Evolutionary conservation across 2,888 invertebrate species (phyloP).

Genomic region (Napeogenes sylphis): DNA sequence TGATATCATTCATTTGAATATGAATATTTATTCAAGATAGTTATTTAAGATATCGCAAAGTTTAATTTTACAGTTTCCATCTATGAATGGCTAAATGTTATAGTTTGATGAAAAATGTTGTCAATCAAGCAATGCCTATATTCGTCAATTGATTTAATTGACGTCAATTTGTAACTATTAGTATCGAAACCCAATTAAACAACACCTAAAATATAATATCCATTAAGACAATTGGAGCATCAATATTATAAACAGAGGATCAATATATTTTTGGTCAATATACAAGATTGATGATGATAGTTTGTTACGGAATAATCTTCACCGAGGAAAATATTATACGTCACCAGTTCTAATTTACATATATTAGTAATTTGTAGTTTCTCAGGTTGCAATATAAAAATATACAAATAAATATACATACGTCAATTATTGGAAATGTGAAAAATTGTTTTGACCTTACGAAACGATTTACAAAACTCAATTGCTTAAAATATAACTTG

Average conservation of each 20-base stretch:
- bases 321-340: constrained; percentile 13
- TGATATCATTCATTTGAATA: too few relatives aligned
- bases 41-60: too few relatives aligned
- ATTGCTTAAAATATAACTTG: neutral
- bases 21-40: too few relatives aligned
- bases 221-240: neutral
- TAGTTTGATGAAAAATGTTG: too few relatives aligned
- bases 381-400: constrained; percentile 12
- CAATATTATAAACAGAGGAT: neutral
- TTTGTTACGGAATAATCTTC: constrained; percentile 22
- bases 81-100: too few relatives aligned
- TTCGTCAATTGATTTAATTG: too few relatives aligned
- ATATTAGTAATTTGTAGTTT: constrained; percentile 20
- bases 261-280: neutral
- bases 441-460: constrained; percentile 18
- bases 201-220: too few relatives aligned
- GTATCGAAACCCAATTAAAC: too few relatives aligned
- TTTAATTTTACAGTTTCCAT: too few relatives aligned
- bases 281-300: constrained; percentile 14
- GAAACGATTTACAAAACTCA: neutral
- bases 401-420: neutral
- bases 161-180: too few relatives aligned
- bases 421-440: constrained; percentile 1
- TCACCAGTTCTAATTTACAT: constrained; percentile 24
- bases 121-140: too few relatives aligned